Percentiles rank a stretch among this genome's conserved stretches.
These are phyloP conservation scores for Carterocephalus palaemon DNA, from an alignment of 2,888 invertebrate genomes.

Conservation along the genomic window DNA sequence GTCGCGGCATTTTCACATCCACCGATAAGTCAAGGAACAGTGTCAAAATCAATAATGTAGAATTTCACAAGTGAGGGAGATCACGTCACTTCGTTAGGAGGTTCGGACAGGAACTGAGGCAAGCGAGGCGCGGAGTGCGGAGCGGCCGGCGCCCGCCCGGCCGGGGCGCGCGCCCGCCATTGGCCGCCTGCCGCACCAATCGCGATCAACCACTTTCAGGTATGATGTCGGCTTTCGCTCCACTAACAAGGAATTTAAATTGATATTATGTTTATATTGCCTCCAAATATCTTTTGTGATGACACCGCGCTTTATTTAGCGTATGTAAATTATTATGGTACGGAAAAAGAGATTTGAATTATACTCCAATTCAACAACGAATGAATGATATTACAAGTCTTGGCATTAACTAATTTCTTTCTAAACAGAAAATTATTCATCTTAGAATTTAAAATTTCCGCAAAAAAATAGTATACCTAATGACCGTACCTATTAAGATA, in stretches of 20 bases:
- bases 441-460: conserved; percentile 34
- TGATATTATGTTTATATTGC: conserved; percentile 80
- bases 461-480: conserved; percentile 4
- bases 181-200: conserved; percentile 58
- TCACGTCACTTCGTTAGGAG: conserved; percentile 68
- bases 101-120: conserved; percentile 70
- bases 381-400: conserved; percentile 65
- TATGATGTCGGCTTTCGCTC: conserved; percentile 79
- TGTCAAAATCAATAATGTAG: conserved; percentile 38
- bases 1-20: conserved; percentile 89
- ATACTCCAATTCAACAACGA: conserved; percentile 68
- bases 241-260: conserved; percentile 80
- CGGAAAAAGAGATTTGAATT: conserved; percentile 76
- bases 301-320: conserved; percentile 79
- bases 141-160: conserved; percentile 37
- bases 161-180: conserved; percentile 38
- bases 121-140: conserved; percentile 68
- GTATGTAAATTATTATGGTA: conserved; percentile 77
- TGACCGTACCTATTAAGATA: not conserved
- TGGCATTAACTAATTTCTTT: conserved; percentile 38
- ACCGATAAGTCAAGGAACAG: conserved; percentile 31
- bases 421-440: conserved; percentile 44
- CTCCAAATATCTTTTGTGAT: conserved; percentile 79
- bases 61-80: conserved; percentile 45
- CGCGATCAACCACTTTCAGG: conserved; percentile 51